Percentiles rank a stretch among this genome's conserved stretches.
These are phyloP conservation scores for Pachliopta kotzebuea DNA, from an alignment of 2,888 invertebrate genomes.

Conservation along the genomic window DNA sequence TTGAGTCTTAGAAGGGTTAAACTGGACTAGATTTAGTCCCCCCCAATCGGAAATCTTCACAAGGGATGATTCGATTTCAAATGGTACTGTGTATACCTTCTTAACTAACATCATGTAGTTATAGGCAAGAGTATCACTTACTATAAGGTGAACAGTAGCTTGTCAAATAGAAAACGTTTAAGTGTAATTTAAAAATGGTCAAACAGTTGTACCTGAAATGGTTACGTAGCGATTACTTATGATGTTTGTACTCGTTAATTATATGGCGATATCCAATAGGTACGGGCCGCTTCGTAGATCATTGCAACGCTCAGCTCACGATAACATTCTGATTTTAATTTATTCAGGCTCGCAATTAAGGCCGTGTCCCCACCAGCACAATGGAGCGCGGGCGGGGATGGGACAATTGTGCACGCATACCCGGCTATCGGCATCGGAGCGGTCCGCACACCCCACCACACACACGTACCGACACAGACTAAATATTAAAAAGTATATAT, in stretches of 20 bases:
- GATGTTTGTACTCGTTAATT: conserved; percentile 17
- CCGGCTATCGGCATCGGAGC: conserved; percentile 69
- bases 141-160: too few species aligned
- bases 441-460: conserved; percentile 44
- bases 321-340: conserved; percentile 74
- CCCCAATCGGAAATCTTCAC: too few species aligned
- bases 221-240: conserved; percentile 16
- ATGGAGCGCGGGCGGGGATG: conserved; percentile 65
- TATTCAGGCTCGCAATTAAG: conserved; percentile 75
- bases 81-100: too few species aligned
- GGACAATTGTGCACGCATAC: conserved; percentile 72
- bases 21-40: too few species aligned
- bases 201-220: not conserved
- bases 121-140: too few species aligned
- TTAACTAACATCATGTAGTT: too few species aligned
- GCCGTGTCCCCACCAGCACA: conserved; percentile 70
- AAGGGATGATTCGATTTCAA: too few species aligned
- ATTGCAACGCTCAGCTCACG: conserved; percentile 49
- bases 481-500: conserved; percentile 42
- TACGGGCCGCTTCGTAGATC: conserved; percentile 44
- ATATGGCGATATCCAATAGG: conserved; percentile 17
- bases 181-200: too few species aligned
- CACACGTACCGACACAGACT: conserved; percentile 5
- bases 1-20: too few species aligned
- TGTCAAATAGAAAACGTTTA: too few species aligned